Evolutionary conservation across 2,888 invertebrate genomes (phyloP), one percentile per base, ranked within the genome.

Genomic region (Nemoura dubitans): DNA sequence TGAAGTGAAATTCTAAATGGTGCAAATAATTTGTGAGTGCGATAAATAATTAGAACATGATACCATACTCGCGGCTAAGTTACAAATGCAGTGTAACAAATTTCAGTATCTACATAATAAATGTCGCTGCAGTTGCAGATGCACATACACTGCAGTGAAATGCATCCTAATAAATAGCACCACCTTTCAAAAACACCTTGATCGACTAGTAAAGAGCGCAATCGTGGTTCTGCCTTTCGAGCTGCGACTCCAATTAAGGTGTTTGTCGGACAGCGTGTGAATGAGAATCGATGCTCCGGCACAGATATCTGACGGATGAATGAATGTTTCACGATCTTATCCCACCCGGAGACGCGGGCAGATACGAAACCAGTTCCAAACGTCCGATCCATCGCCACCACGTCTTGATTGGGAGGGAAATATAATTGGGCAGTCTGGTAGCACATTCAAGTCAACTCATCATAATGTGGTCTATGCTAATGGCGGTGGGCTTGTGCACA

Each of bases 211-310:
- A 59, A 59, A 59, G 21, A 10, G 59, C 14, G 59, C 16, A 59
- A 21, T 59, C 59, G 59, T 59, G 59, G 59, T 14, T 3, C 21
- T 21, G 59, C 59, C 10, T 36, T 59, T 21, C 59, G 59, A 59
- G 59, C 14, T 14, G 21, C 59, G 59, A 21, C 59, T 21, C 78
- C 78, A 78, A 78, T 78, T 78, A 78, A 78, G 78, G 78, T 78
- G 78, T 78, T 78, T 14, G 78, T 26, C 6, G 26, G 78, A 78
- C 78, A 78, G 78, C 78, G 78, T 78, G 78, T 78, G 78, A 78
- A 78, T 28, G 28, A 78, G 59, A 59, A 59, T 59, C 59, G 59
- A 59, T 59, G 59, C 16, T 36, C 5, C 2, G 14, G 59, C 59
- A 59, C 59, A 59, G 59, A 59, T n/a, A n/a, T 59, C 59, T 59